A percentile compares a stretch with the other conserved stretches of the same genome.
Evolutionary conservation across 2,113 vertebrate genomes (phyloP).

Genomic region (Empidonax alnorum): DNA sequence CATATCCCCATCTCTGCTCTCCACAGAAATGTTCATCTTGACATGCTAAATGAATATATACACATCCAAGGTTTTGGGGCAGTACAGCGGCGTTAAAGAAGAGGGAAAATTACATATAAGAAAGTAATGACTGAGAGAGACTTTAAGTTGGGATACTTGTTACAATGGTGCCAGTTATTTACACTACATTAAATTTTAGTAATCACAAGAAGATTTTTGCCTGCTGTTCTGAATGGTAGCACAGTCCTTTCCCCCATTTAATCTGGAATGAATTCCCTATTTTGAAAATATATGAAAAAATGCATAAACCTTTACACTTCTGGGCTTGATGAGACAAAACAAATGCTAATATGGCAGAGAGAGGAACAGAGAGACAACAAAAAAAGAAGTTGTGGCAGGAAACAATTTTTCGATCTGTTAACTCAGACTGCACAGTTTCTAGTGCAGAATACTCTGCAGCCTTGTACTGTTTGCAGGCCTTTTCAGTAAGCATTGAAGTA

Average conservation of each 20-base stretch:
- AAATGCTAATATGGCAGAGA: neutral
- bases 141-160: neutral
- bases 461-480: neutral
- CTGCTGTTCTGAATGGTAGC: neutral
- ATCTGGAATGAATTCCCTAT: neutral
- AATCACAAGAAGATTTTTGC: neutral
- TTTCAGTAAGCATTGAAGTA: neutral
- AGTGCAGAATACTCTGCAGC: neutral
- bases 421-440: neutral
- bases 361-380: neutral
- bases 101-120: neutral
- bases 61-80: neutral
- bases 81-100: neutral
- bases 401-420: neutral
- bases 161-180: neutral
- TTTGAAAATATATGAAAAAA: neutral
- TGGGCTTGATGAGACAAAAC: neutral
- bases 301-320: neutral
- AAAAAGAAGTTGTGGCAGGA: neutral
- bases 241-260: neutral
- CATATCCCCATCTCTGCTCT: neutral
- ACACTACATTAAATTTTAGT: neutral
- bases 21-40: neutral
- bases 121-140: neutral
- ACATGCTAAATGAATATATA: neutral